A percentile compares a stretch with the other conserved stretches of the same genome.
These are phyloP conservation scores for Podotricha telesiphe DNA, from an alignment of 2,888 invertebrate genomes.

Conservation along the genomic window DNA sequence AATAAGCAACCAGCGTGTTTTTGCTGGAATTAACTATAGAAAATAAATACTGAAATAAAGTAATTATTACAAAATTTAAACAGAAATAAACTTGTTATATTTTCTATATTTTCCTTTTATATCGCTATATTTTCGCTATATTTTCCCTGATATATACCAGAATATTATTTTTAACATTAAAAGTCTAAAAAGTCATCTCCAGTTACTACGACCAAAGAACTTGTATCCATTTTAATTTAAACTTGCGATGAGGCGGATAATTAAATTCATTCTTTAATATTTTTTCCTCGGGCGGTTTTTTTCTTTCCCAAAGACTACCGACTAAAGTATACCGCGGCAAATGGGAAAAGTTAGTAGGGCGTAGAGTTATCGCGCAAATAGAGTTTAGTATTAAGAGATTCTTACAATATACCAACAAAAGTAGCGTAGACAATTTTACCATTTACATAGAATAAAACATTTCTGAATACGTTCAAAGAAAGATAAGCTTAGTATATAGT, in stretches of 20 bases:
- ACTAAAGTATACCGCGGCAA: slow-evolving; percentile 15
- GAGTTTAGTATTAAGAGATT: no score
- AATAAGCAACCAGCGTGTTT: no score
- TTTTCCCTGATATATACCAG: not conserved
- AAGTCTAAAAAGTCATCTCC: slow-evolving; percentile 2
- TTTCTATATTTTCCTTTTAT: no score
- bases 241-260: slow-evolving; percentile 30
- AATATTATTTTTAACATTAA: not conserved
- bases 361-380: slow-evolving; percentile 20
- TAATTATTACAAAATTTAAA: no score
- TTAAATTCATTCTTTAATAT: slow-evolving; percentile 23
- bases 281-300: slow-evolving; percentile 9
- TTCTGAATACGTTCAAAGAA: no score
- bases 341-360: slow-evolving; percentile 26
- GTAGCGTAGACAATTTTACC: not conserved
- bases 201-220: not conserved
- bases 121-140: no score
- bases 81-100: no score
- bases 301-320: no score
- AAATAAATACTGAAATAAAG: no score
- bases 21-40: no score
- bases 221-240: slow-evolving; percentile 31
- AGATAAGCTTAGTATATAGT: no score
- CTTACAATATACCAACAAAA: not conserved
- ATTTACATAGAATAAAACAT: no score